phyloP scores from a whole-genome alignment of 2,888 invertebrate genomes.

The Monochamus alternatus region DNA sequence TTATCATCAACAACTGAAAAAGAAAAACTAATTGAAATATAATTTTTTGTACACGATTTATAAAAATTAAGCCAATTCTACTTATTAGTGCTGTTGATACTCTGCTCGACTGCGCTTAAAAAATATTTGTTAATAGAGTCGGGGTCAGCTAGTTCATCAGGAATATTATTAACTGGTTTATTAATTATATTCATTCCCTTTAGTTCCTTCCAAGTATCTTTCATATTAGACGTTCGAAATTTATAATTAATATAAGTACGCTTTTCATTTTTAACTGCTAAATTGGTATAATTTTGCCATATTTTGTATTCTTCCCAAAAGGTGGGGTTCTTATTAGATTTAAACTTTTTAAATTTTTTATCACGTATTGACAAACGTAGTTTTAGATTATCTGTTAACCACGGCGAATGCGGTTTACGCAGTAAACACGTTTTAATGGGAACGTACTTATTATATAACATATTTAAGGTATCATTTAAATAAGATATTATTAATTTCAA shows the following conservation, averaged over 20 bases:
- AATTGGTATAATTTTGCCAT: background rate
- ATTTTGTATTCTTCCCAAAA: background rate
- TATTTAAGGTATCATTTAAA: background rate
- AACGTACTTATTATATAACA: background rate
- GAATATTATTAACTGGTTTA: background rate
- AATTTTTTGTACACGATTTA: too few relatives aligned
- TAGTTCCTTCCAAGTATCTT: constrained; percentile 11
- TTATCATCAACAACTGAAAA: too few relatives aligned
- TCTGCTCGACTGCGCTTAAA: too few relatives aligned
- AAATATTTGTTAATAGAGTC: too few relatives aligned
- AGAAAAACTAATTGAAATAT: too few relatives aligned
- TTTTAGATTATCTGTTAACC: constrained; percentile 11
- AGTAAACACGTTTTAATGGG: background rate
- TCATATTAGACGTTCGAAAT: background rate
- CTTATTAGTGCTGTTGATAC: too few relatives aligned
- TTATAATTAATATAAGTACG: background rate
- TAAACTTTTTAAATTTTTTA: background rate
- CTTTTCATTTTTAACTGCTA: constrained; percentile 5
- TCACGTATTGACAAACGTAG: background rate
- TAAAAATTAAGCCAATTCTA: too few relatives aligned
- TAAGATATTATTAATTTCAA: background rate
- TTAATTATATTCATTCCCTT: constrained; percentile 1
- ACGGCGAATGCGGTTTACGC: background rate
- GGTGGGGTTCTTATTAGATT: background rate
- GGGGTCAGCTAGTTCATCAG: too few relatives aligned